Evolutionary conservation across 2,113 vertebrate genomes (phyloP), one percentile per base, ranked within the genome.

Genomic region (Desmodus rotundus): DNA sequence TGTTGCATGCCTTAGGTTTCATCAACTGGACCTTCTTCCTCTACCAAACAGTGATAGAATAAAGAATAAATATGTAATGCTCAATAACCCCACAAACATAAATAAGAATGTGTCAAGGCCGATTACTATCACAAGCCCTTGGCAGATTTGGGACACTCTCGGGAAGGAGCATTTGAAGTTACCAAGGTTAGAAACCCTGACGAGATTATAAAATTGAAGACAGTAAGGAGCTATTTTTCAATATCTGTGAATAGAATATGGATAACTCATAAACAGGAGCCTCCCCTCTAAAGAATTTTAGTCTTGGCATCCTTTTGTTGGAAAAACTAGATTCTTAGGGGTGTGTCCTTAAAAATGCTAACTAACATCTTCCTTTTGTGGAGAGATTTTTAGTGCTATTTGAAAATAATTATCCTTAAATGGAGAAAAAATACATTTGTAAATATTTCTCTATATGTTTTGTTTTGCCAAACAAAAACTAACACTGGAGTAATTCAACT

Each of bases 271-370:
- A 33, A 87, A 31, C 47, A 87, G 73, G 87, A 95, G 22, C 50
- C 74, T 96, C 96, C 92, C 83, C 26, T 77, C 47, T 67, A 52
- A 92, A 96, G 86, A 97, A 93, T 97, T 90, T 91, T 47, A 36
- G 68, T 91, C 77, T 94, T 76, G 83, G 93, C 91, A 41, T 74
- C 3, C n/a, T 67, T 95, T 88, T 26, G 14, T 86, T 15, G 81
- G 94, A 16, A 96, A 91, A 61, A 58, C 70, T 74, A 78, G 2
- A 81, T 65, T 78, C 54, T 87, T 52, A 70, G 0, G 61, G 84
- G 33, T 88, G 61, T 56, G n/a, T 17, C 74, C 14, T 50, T 93
- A 63, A 86, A 92, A 96, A 43, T 52, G 9, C 22, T 4, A 72
- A 70, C 22, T 4, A 72, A 70, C 43, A n/a, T 33, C 61, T 92